phyloP scores from a whole-genome alignment of 2,888 invertebrate species.

The Onchidella celtica region DNA sequence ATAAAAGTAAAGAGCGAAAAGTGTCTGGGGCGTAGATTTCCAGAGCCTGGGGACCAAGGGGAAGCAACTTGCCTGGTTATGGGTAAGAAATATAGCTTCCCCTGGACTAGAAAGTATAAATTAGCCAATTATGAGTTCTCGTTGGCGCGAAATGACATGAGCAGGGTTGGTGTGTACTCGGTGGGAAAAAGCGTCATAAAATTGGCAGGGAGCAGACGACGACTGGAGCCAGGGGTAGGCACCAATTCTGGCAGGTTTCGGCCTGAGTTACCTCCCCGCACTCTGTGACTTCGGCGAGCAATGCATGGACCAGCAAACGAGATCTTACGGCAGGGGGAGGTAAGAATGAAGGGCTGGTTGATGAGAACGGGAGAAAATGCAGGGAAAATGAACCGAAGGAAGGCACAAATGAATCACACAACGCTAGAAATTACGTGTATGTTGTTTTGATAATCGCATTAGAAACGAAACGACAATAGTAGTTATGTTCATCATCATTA shows the following conservation, averaged over 20 bases:
- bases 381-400: not conserved
- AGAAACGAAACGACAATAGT: no score
- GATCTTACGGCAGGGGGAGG: not conserved
- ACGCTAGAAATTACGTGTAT: no score
- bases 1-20: not conserved
- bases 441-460: no score
- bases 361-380: not conserved
- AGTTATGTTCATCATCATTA: no score
- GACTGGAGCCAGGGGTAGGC: slow-evolving; percentile 33
- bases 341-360: not conserved
- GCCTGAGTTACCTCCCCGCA: slow-evolving; percentile 17
- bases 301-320: not conserved
- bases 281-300: slow-evolving; percentile 13
- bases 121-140: slow-evolving; percentile 33
- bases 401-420: not conserved
- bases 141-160: slow-evolving; percentile 3
- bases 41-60: not conserved
- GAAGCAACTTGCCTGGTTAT: slow-evolving; percentile 1
- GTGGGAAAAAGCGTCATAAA: slow-evolving; percentile 24
- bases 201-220: slow-evolving; percentile 31
- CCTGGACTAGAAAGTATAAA: slow-evolving; percentile 17
- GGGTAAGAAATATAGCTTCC: slow-evolving; percentile 18
- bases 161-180: slow-evolving; percentile 1
- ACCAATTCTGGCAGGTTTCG: slow-evolving; percentile 23
- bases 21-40: not conserved